phyloP scores from a whole-genome alignment of 2,888 invertebrate genomes.

The Steromphala cineraria region DNA sequence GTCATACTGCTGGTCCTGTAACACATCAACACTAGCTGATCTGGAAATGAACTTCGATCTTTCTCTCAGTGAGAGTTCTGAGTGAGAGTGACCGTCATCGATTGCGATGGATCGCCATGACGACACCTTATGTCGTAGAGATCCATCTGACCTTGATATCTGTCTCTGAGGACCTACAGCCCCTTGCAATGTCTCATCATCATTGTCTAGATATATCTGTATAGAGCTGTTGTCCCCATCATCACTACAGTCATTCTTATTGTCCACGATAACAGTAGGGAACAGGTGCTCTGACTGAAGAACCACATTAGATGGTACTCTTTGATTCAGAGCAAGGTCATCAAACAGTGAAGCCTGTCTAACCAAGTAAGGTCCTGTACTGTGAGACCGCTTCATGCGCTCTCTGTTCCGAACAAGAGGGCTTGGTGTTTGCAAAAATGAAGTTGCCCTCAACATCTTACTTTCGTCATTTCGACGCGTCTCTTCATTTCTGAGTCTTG shows the following conservation, averaged over 20 bases:
- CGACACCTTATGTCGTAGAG: background rate
- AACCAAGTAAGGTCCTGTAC: slow-evolving; percentile 17
- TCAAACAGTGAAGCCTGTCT: slow-evolving; percentile 18
- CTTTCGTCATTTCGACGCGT: background rate
- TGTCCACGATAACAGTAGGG: background rate
- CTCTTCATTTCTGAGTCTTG: background rate
- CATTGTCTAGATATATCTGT: slow-evolving; percentile 31
- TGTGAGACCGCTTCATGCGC: slow-evolving; percentile 27
- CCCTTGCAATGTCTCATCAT: background rate
- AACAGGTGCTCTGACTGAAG: background rate
- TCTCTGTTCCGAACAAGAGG: background rate
- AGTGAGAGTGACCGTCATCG: background rate
- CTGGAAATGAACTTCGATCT: background rate
- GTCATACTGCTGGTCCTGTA: background rate
- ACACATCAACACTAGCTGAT: background rate
- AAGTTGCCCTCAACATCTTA: background rate
- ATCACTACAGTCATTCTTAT: background rate
- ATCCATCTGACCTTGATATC: background rate
- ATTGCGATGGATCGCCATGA: background rate
- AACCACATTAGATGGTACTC: background rate
- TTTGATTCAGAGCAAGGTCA: background rate
- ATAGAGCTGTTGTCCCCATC: background rate
- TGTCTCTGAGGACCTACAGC: background rate
- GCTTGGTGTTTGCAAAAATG: background rate
- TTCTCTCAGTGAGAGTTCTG: background rate